A percentile compares a stretch with the other conserved stretches of the same genome.
Evolutionary conservation across 2,888 invertebrate genomes (phyloP).

Genomic region (Cheilosia grossa): DNA sequence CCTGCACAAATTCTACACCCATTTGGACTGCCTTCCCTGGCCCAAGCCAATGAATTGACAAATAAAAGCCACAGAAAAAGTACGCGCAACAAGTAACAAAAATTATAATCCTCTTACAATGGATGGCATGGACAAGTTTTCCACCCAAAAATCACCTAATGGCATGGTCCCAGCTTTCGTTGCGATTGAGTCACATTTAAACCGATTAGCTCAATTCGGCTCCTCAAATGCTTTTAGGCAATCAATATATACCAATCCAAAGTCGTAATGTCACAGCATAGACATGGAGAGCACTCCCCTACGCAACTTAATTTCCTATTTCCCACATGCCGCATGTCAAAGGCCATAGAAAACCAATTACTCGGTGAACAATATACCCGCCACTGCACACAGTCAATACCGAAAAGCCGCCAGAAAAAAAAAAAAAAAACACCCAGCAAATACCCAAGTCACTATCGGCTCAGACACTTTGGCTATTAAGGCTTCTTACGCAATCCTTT

Average conservation of each 20-base stretch:
- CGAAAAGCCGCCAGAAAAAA: constrained; percentile 16
- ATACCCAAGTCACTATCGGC: constrained; percentile 6
- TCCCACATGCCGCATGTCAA: constrained; percentile 41
- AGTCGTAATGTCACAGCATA: constrained; percentile 1
- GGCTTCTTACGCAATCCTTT: constrained; percentile 53
- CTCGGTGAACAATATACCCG: constrained; percentile 47
- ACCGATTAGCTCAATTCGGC: constrained; percentile 53
- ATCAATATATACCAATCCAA: constrained; percentile 9
- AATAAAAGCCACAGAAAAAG: too few relatives aligned
- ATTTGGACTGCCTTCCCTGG: too few relatives aligned
- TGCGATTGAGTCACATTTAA: constrained; percentile 59
- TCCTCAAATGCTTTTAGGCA: constrained; percentile 29
- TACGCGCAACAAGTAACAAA: neutral
- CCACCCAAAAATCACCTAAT: constrained; percentile 5
- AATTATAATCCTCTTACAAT: constrained; percentile 48
- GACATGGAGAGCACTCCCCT: neutral
- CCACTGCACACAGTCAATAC: neutral
- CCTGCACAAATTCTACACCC: too few relatives aligned
- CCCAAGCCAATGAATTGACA: too few relatives aligned
- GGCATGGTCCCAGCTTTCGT: constrained; percentile 10
- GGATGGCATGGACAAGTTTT: neutral
- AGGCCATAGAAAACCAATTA: constrained; percentile 65
- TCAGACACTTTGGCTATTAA: constrained; percentile 27
- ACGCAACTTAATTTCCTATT: constrained; percentile 54
- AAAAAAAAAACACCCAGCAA: neutral